phyloP scores from a whole-genome alignment of 2,797 vertebrate genomes.

The Lemur catta region DNA sequence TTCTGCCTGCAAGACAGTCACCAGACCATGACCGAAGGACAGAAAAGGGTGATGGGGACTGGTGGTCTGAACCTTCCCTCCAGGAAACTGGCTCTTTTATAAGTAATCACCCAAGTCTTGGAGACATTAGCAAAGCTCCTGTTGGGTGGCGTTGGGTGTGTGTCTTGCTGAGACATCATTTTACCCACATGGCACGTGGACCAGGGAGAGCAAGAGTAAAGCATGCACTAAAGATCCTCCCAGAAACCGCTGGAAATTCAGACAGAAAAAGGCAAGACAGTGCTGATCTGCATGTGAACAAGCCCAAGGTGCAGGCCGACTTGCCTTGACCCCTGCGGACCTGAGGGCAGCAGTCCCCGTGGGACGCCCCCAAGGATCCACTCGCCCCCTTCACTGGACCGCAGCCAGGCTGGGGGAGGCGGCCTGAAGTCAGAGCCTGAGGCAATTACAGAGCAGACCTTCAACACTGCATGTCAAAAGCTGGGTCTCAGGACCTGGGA shows the following conservation, averaged over 20 bases:
- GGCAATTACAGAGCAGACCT: neutral
- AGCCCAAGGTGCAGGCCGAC: neutral
- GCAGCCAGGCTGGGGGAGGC: neutral
- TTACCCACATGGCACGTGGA: neutral
- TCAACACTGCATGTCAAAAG: neutral
- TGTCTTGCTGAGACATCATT: neutral
- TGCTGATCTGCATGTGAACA: neutral
- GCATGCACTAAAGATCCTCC: neutral
- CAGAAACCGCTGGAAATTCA: neutral
- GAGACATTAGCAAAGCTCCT: neutral
- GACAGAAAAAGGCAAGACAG: neutral
- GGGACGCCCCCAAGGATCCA: neutral
- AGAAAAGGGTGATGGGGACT: neutral
- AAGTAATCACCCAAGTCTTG: neutral
- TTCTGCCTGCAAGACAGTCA: constrained; percentile 89
- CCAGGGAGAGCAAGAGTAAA: neutral
- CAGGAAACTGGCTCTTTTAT: neutral
- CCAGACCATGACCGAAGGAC: neutral
- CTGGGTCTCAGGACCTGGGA: neutral
- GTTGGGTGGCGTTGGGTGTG: neutral
- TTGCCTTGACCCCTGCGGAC: neutral
- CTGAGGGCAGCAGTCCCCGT: neutral
- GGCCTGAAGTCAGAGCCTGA: neutral
- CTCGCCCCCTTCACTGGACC: neutral
- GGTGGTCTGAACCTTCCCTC: neutral